Conservation (phyloP, 2,797 vertebrate species). For the Lemur catta region DNA sequence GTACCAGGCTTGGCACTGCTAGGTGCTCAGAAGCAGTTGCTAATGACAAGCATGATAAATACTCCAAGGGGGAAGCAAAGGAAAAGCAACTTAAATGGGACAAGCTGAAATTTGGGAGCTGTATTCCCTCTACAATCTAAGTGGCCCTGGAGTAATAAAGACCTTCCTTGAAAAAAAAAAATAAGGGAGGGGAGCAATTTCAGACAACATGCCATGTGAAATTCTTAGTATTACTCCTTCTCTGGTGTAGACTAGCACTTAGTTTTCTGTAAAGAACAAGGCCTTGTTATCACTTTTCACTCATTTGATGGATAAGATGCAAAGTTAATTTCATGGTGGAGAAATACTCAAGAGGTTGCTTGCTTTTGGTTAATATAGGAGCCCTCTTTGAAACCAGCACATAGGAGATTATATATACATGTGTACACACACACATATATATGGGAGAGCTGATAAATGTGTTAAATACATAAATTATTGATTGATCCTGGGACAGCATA, state of each 20-base stretch:
- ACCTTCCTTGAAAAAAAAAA: constrained; percentile 32
- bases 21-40: neutral
- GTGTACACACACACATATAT: neutral
- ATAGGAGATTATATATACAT: neutral
- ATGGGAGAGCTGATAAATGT: constrained; percentile 65
- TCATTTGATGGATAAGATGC: constrained; percentile 59
- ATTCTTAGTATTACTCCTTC: constrained; percentile 30
- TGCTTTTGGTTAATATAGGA: constrained; percentile 36
- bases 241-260: neutral
- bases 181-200: neutral
- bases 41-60: neutral
- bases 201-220: neutral
- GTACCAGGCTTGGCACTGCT: neutral
- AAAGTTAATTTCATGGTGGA: constrained; percentile 67
- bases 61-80: neutral
- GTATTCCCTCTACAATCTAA: neutral
- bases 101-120: neutral
- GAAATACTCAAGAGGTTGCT: constrained; percentile 55
- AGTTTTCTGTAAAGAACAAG: constrained; percentile 48
- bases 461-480: constrained; percentile 81
- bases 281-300: constrained; percentile 20
- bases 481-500: constrained; percentile 64
- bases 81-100: constrained; percentile 31
- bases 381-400: constrained; percentile 55
- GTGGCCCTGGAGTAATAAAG: neutral